Percentiles rank a stretch among this genome's conserved stretches.
phyloP scores from a whole-genome alignment of 2,888 invertebrate species.

The Conistra vaccinii region DNA sequence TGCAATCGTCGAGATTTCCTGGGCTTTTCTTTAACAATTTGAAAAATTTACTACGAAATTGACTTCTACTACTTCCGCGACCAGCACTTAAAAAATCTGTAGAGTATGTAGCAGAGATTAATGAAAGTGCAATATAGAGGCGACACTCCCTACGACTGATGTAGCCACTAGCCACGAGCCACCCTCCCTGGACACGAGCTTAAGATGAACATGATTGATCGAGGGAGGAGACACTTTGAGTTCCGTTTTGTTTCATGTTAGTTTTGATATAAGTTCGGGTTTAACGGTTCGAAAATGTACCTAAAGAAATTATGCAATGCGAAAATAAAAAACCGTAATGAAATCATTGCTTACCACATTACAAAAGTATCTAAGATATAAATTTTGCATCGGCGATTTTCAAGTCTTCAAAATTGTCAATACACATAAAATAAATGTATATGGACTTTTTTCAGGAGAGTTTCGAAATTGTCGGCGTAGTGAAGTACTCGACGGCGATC shows the following conservation, averaged over 20 bases:
- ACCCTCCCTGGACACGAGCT: conserved; percentile 23
- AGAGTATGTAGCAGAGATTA: conserved; percentile 28
- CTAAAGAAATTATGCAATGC: neutral
- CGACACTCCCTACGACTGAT: conserved; percentile 20
- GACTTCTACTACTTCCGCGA: neutral
- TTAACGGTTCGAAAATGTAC: neutral
- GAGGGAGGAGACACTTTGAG: conserved; percentile 28
- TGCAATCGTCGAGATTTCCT: neutral
- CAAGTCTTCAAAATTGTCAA: neutral
- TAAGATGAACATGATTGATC: conserved; percentile 62
- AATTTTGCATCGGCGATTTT: neutral
- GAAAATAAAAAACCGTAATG: neutral
- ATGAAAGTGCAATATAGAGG: conserved; percentile 46
- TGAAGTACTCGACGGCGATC: neutral
- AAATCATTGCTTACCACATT: neutral
- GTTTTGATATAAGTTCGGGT: neutral
- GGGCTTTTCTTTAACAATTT: neutral
- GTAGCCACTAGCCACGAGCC: conserved; percentile 21
- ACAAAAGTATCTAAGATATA: neutral
- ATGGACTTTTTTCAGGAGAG: neutral
- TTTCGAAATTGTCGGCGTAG: neutral
- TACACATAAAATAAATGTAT: neutral
- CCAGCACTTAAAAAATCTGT: conserved; percentile 38
- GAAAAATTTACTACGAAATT: conserved; percentile 3
- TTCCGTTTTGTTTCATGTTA: neutral